phyloP scores from a whole-genome alignment of 2,113 vertebrate genomes.

The Semnornis frantzii region DNA sequence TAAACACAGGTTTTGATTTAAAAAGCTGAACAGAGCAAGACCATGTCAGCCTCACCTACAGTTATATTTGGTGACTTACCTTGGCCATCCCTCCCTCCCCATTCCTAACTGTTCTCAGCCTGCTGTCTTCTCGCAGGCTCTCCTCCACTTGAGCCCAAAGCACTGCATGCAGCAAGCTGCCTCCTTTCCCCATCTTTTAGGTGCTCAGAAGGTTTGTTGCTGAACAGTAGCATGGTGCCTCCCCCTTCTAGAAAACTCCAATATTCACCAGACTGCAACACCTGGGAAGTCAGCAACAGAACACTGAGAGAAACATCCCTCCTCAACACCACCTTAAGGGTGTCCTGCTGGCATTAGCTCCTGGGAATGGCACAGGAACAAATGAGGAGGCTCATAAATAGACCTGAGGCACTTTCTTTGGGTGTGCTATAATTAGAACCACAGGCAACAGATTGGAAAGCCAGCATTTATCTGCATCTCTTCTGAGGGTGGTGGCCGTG shows the following conservation, averaged over 20 bases:
- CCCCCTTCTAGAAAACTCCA: conserved; percentile 23
- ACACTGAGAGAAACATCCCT: not conserved
- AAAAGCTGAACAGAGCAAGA: not conserved
- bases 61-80: not conserved
- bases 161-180: not conserved
- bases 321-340: not conserved
- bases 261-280: not conserved
- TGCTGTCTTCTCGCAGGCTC: not conserved
- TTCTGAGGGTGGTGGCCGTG: conserved; percentile 1
- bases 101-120: not conserved
- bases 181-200: not conserved
- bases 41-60: not conserved
- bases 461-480: conserved; percentile 24
- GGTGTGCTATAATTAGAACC: conserved; percentile 35
- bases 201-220: not conserved
- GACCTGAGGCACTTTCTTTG: not conserved
- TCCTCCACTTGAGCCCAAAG: not conserved
- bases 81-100: not conserved
- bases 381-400: not conserved
- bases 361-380: not conserved
- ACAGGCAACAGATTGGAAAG: not conserved
- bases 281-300: not conserved
- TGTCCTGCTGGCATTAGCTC: not conserved
- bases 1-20: not conserved
- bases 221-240: not conserved